A percentile compares a stretch with the other conserved stretches of the same genome.
Evolutionary conservation across 2,113 vertebrate species (phyloP).

Genomic region (Phrynosoma blainvillii): DNA sequence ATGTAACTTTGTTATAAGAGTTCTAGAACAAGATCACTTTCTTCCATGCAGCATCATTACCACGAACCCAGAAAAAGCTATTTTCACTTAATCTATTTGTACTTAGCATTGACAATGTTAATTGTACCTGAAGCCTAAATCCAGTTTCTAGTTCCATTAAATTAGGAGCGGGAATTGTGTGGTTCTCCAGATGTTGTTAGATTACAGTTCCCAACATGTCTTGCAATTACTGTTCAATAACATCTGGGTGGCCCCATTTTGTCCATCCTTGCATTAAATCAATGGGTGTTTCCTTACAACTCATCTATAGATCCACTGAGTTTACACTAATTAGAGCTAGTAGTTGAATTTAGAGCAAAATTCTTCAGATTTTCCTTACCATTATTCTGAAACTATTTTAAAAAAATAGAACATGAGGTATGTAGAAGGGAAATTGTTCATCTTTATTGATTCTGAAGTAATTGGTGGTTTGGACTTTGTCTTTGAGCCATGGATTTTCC

Average conservation of each 20-base stretch:
- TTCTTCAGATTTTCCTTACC: too few species aligned
- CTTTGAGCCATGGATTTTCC: background rate
- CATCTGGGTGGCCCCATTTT: too few species aligned
- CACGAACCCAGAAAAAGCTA: background rate
- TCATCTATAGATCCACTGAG: too few species aligned
- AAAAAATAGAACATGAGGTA: background rate
- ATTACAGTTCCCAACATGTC: too few species aligned
- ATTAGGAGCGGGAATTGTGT: too few species aligned
- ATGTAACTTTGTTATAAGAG: background rate
- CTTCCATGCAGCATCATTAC: background rate
- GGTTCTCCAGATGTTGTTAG: too few species aligned
- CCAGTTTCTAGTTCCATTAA: background rate
- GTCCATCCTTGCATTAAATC: too few species aligned
- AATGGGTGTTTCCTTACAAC: too few species aligned
- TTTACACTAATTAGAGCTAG: too few species aligned
- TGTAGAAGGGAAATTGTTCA: background rate
- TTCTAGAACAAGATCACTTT: background rate
- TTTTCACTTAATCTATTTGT: background rate
- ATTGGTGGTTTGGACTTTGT: background rate
- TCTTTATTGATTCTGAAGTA: background rate
- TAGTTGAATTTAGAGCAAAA: too few species aligned
- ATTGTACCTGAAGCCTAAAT: background rate
- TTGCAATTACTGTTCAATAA: too few species aligned
- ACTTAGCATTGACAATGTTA: background rate
- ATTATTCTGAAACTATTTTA: too few species aligned